Evolutionary conservation across 2,113 vertebrate genomes (phyloP).

Genomic region (Megaceryle maxima): DNA sequence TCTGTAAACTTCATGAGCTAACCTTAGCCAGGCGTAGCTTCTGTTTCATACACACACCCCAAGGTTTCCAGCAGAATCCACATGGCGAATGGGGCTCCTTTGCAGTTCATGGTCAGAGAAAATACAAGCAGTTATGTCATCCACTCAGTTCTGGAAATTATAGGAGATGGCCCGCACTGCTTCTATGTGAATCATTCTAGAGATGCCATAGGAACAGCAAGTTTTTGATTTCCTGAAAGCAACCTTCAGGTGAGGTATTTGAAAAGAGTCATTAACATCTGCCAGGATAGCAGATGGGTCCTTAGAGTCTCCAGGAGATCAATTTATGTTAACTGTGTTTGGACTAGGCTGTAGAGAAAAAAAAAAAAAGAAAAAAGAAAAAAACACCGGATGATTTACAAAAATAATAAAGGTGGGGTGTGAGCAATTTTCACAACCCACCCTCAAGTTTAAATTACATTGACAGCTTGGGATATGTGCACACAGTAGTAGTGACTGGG

Average conservation of each 20-base stretch:
- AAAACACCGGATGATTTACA: neutral
- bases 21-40: neutral
- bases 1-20: neutral
- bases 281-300: neutral
- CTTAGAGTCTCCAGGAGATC: neutral
- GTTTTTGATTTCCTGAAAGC: neutral
- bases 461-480: neutral
- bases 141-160: neutral
- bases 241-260: neutral
- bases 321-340: neutral
- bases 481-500: neutral
- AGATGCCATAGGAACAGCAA: neutral
- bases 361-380: neutral
- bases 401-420: accelerated
- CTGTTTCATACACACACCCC: neutral
- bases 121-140: neutral
- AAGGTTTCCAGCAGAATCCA: neutral
- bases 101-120: neutral
- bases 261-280: neutral
- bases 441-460: neutral
- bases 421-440: neutral
- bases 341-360: neutral
- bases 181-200: neutral
- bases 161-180: neutral
- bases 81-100: neutral